Conservation (phyloP, 2,888 invertebrate species). For the Drosophila melanosoma region DNA sequence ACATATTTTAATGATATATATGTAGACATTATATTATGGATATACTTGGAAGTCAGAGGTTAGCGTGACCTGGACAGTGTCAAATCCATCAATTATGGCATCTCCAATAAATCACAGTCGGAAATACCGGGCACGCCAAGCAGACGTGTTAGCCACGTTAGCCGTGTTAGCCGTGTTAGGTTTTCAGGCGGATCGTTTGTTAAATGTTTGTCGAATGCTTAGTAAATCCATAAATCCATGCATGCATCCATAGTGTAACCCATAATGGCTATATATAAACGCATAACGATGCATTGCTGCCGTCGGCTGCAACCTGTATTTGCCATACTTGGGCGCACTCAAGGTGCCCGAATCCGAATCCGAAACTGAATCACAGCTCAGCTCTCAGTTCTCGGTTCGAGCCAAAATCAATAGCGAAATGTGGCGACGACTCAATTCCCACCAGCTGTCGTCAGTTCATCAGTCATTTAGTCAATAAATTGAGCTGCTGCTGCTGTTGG, state of each 20-base stretch:
- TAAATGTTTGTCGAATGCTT: conserved; percentile 38
- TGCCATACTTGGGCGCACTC: conserved; percentile 69
- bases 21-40: not conserved
- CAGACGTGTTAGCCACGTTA: conserved; percentile 38
- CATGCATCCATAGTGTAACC: conserved; percentile 28
- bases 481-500: conserved; percentile 53
- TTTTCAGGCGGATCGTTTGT: conserved; percentile 44
- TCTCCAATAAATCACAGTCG: conserved; percentile 57
- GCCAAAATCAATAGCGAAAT: conserved; percentile 18
- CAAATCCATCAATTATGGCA: conserved; percentile 65
- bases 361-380: not conserved
- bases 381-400: not conserved
- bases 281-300: conserved; percentile 31
- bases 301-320: conserved; percentile 29
- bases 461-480: conserved; percentile 79
- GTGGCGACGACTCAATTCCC: conserved; percentile 66
- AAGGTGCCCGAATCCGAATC: conserved; percentile 53
- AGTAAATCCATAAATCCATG: conserved; percentile 29
- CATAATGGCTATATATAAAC: conserved; percentile 65
- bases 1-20: too few species aligned
- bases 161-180: conserved; percentile 26
- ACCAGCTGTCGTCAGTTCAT: conserved; percentile 65
- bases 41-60: conserved; percentile 3
- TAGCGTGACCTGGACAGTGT: conserved; percentile 45
- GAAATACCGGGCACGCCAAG: conserved; percentile 61